These are phyloP conservation scores for Cnemophilus loriae DNA, from an alignment of 2,113 vertebrate species.

Conservation along the genomic window DNA sequence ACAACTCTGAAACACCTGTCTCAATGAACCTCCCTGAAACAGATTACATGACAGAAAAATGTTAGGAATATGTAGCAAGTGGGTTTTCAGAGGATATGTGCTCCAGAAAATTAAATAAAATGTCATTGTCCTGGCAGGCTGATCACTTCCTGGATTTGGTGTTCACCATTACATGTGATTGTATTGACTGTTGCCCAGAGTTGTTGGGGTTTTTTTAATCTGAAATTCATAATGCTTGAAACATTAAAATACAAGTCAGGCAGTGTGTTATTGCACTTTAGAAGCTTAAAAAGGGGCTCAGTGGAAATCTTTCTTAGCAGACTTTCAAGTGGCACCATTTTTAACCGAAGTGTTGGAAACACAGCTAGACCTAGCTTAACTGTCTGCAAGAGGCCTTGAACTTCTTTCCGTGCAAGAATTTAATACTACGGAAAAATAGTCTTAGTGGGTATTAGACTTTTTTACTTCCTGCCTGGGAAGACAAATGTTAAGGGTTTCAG, in stretches of 20 bases:
- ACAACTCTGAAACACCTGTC: not conserved
- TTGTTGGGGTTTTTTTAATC: not conserved
- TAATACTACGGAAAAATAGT: not conserved
- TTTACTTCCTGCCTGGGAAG: not conserved
- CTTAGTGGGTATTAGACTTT: not conserved
- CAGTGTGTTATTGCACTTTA: not conserved
- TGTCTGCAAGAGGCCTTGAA: not conserved
- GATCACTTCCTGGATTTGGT: not conserved
- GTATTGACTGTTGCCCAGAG: not conserved
- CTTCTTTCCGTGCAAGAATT: not conserved
- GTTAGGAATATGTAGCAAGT: not conserved
- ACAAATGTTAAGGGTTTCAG: not conserved
- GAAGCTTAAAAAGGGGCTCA: not conserved
- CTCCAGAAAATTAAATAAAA: not conserved
- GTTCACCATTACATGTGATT: not conserved
- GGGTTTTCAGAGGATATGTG: not conserved
- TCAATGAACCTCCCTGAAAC: not conserved
- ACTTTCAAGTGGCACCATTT: not conserved
- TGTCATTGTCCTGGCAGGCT: not conserved
- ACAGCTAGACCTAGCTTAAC: not conserved
- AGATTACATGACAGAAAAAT: not conserved
- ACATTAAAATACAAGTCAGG: not conserved
- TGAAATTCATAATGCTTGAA: not conserved
- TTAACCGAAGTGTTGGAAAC: not conserved
- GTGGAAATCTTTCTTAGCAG: not conserved